These are phyloP conservation scores for Erythrocercus mccallii DNA, from an alignment of 2,113 vertebrate species.

Conservation along the genomic window DNA sequence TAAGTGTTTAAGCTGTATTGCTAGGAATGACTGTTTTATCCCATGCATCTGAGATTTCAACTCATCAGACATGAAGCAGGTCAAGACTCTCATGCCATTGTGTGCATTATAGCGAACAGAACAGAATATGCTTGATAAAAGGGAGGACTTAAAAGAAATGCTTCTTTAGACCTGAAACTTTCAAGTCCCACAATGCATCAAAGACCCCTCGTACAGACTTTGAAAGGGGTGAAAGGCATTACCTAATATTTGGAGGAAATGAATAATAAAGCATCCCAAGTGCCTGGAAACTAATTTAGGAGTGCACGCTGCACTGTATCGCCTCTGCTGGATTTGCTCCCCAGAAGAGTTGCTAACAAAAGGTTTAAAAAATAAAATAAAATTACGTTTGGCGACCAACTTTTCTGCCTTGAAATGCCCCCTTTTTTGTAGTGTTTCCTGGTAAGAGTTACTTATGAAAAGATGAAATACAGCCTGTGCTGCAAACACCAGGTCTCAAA, in stretches of 20 bases:
- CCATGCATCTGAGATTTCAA: constrained; percentile 52
- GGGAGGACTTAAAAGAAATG: constrained; percentile 46
- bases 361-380: background rate
- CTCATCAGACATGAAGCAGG: constrained; percentile 49
- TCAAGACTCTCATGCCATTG: constrained; percentile 49
- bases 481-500: constrained; percentile 38
- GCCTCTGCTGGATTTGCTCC: constrained; percentile 34
- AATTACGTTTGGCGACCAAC: constrained; percentile 43
- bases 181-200: constrained; percentile 72
- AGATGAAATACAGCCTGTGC: constrained; percentile 57
- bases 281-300: constrained; percentile 69
- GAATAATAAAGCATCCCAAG: constrained; percentile 70
- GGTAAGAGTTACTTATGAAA: constrained; percentile 57
- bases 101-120: constrained; percentile 34
- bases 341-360: constrained; percentile 64
- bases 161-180: constrained; percentile 59
- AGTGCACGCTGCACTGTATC: constrained; percentile 29
- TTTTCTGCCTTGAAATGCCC: constrained; percentile 59
- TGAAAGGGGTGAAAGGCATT: constrained; percentile 46
- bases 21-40: constrained; percentile 40
- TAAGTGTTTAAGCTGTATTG: constrained; percentile 21
- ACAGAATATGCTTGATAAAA: constrained; percentile 55
- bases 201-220: constrained; percentile 49
- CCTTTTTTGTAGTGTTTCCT: constrained; percentile 55
- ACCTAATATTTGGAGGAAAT: constrained; percentile 69